Evolutionary conservation across 2,888 invertebrate species (phyloP), one percentile per base, ranked within the genome.

Genomic region (Caradrina kadenii): DNA sequence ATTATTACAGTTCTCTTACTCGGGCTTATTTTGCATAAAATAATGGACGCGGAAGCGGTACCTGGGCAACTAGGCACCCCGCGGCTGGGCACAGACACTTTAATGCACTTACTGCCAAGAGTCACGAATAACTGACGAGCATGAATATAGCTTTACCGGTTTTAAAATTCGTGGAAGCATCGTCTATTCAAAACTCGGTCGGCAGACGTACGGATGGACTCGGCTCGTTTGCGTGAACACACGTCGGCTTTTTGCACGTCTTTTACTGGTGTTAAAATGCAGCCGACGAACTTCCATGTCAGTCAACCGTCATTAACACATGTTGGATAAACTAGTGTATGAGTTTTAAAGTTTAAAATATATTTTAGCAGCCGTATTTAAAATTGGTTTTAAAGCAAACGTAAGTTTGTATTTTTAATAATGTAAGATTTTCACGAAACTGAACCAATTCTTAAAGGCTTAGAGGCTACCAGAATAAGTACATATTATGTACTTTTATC

Each of bases 1-100:
- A 92, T 90, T 93, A 92, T 91, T 87, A 89, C 89, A 89, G 85
- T 87, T 87, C 89, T 88, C 81, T 71, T 83, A 85, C 83, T 86
- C 83, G 81, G 84, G 90, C 84, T 91, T 91, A 89, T 90, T 94
- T 92, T 92, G 90, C 93, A 93, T 93, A 93, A 92, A 93, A 92
- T 93, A 93, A 93, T 92, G 88, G 88, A 69, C 76, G 69, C 85
- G 83, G 83, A 87, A 88, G 82, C 84, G 79, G 84, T 87, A 90
- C 89, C 89, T 90, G 88, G 83, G 77, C 74, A 84, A 81, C 79
- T 75, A 79, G 80, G 66, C 70, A 69, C 68, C 79, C 68, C 76
- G 86, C 80, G 80, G 81, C 80, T 80, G 22, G 56, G 63, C 50
- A 83, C 84, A 83, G 90, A 91, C 90, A 89, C 87, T 90, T 91